Evolutionary conservation across 2,113 vertebrate species (phyloP).

Genomic region (Rutilus rutilus): DNA sequence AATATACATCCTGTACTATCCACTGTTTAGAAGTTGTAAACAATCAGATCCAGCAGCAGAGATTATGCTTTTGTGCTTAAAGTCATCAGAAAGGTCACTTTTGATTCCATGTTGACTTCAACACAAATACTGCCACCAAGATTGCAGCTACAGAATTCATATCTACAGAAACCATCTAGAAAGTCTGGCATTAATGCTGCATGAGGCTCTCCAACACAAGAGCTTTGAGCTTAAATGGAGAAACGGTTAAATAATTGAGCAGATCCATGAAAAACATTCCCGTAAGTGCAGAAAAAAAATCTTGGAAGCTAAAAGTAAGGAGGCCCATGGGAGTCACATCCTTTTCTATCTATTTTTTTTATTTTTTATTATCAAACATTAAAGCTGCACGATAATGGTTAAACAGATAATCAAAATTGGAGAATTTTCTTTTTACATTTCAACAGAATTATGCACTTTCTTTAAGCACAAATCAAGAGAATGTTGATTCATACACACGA

Average conservation of each 20-base stretch:
- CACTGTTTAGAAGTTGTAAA: background rate
- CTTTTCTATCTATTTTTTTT: background rate
- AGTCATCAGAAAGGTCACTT: background rate
- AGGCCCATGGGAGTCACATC: background rate
- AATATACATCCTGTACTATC: background rate
- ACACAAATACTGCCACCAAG: background rate
- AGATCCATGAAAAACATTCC: background rate
- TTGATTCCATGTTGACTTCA: background rate
- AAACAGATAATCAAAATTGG: no score
- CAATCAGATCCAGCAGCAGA: background rate
- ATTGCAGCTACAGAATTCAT: background rate
- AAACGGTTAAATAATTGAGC: conserved; percentile 34
- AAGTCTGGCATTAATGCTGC: background rate
- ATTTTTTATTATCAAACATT: background rate
- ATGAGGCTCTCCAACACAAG: background rate
- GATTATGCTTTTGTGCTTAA: background rate
- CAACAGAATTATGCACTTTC: no score
- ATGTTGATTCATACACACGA: no score
- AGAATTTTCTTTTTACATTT: no score
- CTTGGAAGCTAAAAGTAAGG: background rate
- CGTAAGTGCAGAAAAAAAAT: background rate
- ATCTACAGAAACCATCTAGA: background rate
- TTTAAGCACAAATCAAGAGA: no score
- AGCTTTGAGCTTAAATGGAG: background rate
- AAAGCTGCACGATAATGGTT: background rate